phyloP scores from a whole-genome alignment of 2,888 invertebrate genomes.

The Gandaritis pyraliata region DNA sequence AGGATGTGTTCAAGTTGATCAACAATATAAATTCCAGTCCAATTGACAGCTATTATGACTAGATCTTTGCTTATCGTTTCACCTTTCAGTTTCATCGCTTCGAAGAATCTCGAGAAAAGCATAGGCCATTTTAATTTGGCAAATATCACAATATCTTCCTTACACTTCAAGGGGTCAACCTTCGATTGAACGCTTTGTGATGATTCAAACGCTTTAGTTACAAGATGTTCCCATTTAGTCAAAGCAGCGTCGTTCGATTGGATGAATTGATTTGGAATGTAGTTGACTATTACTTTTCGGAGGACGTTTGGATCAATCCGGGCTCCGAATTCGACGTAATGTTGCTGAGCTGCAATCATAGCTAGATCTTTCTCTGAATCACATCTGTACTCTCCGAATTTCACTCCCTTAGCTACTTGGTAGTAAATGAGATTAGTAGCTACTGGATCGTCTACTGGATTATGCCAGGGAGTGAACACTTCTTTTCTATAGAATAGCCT shows the following conservation, averaged over 20 bases:
- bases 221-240: constrained; percentile 89
- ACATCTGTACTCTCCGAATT: constrained; percentile 96
- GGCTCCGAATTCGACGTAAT: constrained; percentile 92
- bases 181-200: constrained; percentile 89
- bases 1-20: constrained; percentile 96
- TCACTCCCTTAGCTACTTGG: constrained; percentile 94
- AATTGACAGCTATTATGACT: constrained; percentile 96
- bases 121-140: constrained; percentile 97
- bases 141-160: constrained; percentile 95
- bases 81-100: constrained; percentile 91
- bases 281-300: constrained; percentile 89
- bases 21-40: constrained; percentile 96
- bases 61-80: constrained; percentile 87
- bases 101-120: constrained; percentile 96
- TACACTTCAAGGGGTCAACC: constrained; percentile 88
- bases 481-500: constrained; percentile 94
- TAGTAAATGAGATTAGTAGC: constrained; percentile 96
- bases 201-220: constrained; percentile 88
- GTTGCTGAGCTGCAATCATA: constrained; percentile 95
- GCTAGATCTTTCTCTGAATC: constrained; percentile 93
- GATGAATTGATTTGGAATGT: constrained; percentile 91
- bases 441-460: constrained; percentile 90
- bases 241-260: constrained; percentile 86
- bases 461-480: constrained; percentile 96
- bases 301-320: constrained; percentile 88